Evolutionary conservation across 1,140 invertebrate species (phyloP).

Genomic region (Centruroides vittatus): DNA sequence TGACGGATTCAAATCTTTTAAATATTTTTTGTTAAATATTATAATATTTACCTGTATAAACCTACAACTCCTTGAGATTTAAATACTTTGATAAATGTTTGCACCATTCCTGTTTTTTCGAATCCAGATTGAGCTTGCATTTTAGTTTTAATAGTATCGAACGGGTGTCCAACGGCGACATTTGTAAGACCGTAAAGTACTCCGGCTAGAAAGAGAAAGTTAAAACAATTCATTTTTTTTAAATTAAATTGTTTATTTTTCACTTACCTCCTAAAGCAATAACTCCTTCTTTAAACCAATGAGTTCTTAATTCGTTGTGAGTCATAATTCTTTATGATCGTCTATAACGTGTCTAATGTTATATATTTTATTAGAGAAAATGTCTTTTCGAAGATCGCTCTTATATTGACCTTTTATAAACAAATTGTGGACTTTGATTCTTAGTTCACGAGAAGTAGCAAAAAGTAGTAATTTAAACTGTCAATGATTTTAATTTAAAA

Average conservation of each 20-base stretch:
- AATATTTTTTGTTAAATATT: background rate
- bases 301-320: conserved; percentile 25
- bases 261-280: conserved; percentile 24
- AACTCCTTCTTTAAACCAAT: conserved; percentile 26
- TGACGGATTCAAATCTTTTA: too few relatives aligned
- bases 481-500: too few relatives aligned
- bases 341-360: too few relatives aligned
- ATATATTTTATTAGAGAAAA: too few relatives aligned
- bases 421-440: too few relatives aligned
- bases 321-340: conserved; percentile 15
- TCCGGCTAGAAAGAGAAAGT: conserved; percentile 21
- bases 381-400: too few relatives aligned
- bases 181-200: conserved; percentile 27
- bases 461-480: too few relatives aligned
- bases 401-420: too few relatives aligned
- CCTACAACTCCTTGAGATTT: conserved; percentile 24
- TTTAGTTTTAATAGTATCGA: conserved; percentile 30
- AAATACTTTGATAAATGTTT: conserved; percentile 24
- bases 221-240: background rate
- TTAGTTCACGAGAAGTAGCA: too few relatives aligned
- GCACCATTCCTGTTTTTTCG: conserved; percentile 24
- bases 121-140: conserved; percentile 28
- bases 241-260: background rate
- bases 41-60: conserved; percentile 23
- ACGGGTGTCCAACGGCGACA: conserved; percentile 26